Conservation (phyloP, 2,797 vertebrate species). For the Gambusia yucatana region DNA sequence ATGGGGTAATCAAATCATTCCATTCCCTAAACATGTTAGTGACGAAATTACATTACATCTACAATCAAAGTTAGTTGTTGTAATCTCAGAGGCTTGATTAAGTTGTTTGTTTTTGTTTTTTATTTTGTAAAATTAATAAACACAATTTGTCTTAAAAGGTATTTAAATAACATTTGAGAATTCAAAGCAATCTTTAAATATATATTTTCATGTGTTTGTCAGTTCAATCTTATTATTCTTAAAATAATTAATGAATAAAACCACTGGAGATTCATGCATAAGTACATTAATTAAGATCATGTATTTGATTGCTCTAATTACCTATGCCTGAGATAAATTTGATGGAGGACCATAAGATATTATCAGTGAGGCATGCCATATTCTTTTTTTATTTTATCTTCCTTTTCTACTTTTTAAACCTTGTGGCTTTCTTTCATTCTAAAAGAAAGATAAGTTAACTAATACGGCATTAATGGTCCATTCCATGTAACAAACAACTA, state of each 20-base stretch:
- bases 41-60: background rate
- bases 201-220: background rate
- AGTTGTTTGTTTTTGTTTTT: background rate
- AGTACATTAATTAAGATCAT: background rate
- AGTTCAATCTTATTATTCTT: background rate
- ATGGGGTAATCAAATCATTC: background rate
- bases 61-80: background rate
- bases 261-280: background rate
- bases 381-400: background rate
- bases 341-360: background rate
- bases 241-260: background rate
- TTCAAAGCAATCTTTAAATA: background rate
- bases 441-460: conserved; percentile 28
- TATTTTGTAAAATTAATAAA: too few relatives aligned
- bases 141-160: background rate
- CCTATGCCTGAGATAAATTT: background rate
- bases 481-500: conserved; percentile 60
- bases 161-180: background rate
- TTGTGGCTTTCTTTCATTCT: conserved; percentile 23
- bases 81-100: background rate
- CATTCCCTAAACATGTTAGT: background rate
- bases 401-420: background rate
- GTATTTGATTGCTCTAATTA: background rate
- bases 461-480: conserved; percentile 53
- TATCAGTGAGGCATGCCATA: background rate